A percentile compares a stretch with the other conserved stretches of the same genome.
Conservation (phyloP, 2,113 vertebrate species). For the Oenanthe oenanthe region DNA sequence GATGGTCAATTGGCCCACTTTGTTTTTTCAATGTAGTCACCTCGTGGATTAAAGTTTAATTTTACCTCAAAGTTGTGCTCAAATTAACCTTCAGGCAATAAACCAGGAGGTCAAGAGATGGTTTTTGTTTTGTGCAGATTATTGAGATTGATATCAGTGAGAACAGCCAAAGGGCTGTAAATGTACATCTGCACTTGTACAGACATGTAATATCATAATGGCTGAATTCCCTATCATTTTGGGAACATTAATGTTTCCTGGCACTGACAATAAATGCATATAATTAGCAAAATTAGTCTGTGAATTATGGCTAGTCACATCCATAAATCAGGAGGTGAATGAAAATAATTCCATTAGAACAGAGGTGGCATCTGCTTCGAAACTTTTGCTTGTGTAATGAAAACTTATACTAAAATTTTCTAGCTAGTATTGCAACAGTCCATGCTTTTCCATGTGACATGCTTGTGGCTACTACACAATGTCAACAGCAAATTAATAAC, state of each 20-base stretch:
- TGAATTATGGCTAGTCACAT: neutral
- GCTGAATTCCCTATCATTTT: neutral
- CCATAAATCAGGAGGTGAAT: neutral
- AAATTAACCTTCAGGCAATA: neutral
- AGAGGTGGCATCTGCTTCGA: slow-evolving; percentile 7
- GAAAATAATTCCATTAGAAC: neutral
- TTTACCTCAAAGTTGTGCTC: neutral
- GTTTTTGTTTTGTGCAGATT: neutral
- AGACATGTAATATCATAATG: neutral
- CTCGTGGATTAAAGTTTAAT: neutral
- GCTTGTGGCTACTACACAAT: neutral
- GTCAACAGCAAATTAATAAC: neutral
- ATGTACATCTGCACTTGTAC: neutral
- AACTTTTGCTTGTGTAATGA: neutral
- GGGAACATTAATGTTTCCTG: neutral
- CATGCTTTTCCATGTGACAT: neutral
- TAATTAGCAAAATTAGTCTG: slow-evolving; percentile 8
- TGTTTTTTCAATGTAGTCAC: neutral
- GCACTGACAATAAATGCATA: neutral
- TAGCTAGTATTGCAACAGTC: neutral
- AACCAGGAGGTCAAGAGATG: neutral
- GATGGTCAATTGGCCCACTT: neutral
- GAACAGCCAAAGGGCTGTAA: neutral
- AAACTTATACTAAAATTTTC: neutral
- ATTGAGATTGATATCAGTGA: neutral